A percentile compares a stretch with the other conserved stretches of the same genome.
Conservation (phyloP, 2,797 vertebrate species). For the Enteromius treurensis region DNA sequence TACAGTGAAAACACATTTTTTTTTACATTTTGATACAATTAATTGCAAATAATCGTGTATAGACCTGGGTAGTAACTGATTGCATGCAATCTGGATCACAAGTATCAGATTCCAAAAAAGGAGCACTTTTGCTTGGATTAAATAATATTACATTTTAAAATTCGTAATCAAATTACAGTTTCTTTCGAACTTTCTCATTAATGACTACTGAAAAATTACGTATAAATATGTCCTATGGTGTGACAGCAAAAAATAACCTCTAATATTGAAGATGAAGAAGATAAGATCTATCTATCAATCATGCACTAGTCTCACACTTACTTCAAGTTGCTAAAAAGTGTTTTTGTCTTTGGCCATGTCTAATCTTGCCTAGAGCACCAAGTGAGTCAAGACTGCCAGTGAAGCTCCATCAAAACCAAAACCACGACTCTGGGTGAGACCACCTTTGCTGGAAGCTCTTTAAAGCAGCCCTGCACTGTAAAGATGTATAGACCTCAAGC, state of each 20-base stretch:
- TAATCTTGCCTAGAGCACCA: not conserved
- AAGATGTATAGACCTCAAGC: constrained; percentile 16
- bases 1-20: too few relatives aligned
- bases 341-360: not conserved
- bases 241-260: too few relatives aligned
- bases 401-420: constrained; percentile 13
- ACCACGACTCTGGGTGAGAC: not conserved
- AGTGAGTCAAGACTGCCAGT: not conserved
- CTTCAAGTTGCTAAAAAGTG: not conserved
- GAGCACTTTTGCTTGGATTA: not conserved
- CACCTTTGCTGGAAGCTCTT: constrained; percentile 14
- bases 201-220: not conserved
- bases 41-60: too few relatives aligned
- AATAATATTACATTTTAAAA: not conserved
- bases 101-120: not conserved
- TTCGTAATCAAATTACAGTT: not conserved
- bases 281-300: too few relatives aligned
- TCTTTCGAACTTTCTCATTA: not conserved
- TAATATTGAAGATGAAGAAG: too few relatives aligned
- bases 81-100: not conserved
- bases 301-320: not conserved
- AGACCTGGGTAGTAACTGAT: not conserved
- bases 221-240: too few relatives aligned
- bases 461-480: not conserved
- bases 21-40: too few relatives aligned